These are phyloP conservation scores for Daphoenositta chrysoptera DNA, from an alignment of 2,113 vertebrate genomes.

Conservation along the genomic window DNA sequence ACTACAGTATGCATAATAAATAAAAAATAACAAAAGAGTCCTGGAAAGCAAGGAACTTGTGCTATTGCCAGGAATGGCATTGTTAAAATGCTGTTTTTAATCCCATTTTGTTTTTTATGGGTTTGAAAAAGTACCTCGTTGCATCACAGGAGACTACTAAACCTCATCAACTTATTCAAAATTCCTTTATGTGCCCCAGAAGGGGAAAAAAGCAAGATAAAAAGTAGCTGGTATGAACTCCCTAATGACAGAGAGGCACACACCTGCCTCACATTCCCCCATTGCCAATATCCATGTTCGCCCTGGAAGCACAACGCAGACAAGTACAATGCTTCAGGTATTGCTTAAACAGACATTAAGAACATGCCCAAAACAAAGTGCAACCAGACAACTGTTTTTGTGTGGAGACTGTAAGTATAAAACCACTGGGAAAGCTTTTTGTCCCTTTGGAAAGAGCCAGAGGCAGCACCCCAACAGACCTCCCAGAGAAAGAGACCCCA, in stretches of 20 bases:
- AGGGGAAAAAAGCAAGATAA: background rate
- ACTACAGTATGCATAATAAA: background rate
- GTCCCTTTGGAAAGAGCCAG: background rate
- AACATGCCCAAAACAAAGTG: background rate
- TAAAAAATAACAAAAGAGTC: slow-evolving; percentile 22
- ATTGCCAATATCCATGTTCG: fast-evolving
- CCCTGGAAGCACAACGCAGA: background rate
- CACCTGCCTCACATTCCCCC: background rate
- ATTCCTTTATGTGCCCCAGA: background rate
- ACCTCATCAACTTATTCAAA: slow-evolving; percentile 26
- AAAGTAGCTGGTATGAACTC: background rate
- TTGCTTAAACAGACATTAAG: background rate
- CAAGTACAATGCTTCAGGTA: background rate
- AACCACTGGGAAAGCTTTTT: background rate
- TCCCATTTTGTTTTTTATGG: background rate
- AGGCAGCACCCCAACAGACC: background rate
- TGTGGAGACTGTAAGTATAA: background rate
- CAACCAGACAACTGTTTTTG: background rate
- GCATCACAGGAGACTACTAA: slow-evolving; percentile 3
- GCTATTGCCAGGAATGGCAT: background rate
- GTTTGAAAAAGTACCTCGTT: background rate
- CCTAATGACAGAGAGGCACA: background rate
- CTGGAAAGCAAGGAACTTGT: slow-evolving; percentile 15
- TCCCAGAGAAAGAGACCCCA: background rate
- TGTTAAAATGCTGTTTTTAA: background rate